phyloP scores from a whole-genome alignment of 37 sponge, comb jelly and placozoan genomes.

The Bolinopsis microptera region DNA sequence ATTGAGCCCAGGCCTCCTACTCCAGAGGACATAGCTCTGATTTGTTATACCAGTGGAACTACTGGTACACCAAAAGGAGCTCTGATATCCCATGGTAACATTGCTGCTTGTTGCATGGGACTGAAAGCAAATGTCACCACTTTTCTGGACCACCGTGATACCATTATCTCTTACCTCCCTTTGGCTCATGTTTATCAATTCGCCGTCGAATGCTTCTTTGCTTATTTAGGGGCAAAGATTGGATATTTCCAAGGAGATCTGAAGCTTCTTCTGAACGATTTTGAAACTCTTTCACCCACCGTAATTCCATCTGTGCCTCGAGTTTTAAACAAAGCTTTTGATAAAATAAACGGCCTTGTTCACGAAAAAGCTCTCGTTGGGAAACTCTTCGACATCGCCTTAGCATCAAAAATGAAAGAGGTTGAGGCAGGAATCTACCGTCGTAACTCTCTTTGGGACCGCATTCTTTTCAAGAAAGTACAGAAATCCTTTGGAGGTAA shows the following conservation, averaged over 20 bases:
- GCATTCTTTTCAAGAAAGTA: constrained; percentile 7
- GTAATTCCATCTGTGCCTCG: constrained; percentile 48
- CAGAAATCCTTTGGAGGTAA: constrained; percentile 11
- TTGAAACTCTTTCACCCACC: constrained; percentile 64
- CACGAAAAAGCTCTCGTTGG: not conserved
- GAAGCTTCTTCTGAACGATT: constrained; percentile 35
- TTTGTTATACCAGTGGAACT: constrained; percentile 60
- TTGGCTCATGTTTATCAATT: constrained; percentile 62
- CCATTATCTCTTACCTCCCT: constrained; percentile 65
- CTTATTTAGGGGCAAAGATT: constrained; percentile 55
- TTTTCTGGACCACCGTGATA: not conserved
- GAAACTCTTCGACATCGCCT: not conserved
- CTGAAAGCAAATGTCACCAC: constrained; percentile 3
- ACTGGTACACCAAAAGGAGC: constrained; percentile 68
- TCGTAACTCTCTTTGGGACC: constrained; percentile 50
- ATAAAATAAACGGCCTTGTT: constrained; percentile 1
- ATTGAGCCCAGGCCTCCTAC: constrained; percentile 9
- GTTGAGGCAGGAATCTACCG: constrained; percentile 17
- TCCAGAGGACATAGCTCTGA: constrained; percentile 33
- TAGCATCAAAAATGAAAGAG: constrained; percentile 32
- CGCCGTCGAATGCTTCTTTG: constrained; percentile 46
- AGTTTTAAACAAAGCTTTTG: constrained; percentile 56
- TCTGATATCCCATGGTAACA: constrained; percentile 53
- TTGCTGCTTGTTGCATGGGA: constrained; percentile 39
- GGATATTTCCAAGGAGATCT: constrained; percentile 65